Evolutionary conservation across 2,113 vertebrate genomes (phyloP).

Genomic region (Myxocyprinus asiaticus): DNA sequence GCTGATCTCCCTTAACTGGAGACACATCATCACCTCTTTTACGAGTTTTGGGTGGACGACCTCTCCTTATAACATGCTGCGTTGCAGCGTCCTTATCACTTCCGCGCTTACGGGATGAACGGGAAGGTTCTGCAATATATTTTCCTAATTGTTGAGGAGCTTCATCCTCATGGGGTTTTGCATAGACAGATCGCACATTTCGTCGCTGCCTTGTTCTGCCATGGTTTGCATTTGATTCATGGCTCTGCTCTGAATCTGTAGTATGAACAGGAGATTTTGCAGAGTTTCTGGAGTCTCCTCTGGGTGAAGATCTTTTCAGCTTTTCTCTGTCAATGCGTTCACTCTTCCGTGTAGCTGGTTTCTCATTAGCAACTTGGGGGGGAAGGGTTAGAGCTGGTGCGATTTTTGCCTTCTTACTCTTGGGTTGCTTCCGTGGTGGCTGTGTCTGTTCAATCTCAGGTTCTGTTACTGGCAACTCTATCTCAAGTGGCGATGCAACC

Average conservation of each 20-base stretch:
- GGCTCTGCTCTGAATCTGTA: conserved; percentile 77
- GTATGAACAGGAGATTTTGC: conserved; percentile 85
- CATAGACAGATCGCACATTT: conserved; percentile 93
- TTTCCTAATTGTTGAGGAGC: conserved; percentile 76
- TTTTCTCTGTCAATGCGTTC: conserved; percentile 95
- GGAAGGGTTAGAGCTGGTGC: conserved; percentile 72
- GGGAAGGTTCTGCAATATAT: conserved; percentile 79
- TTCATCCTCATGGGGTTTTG: conserved; percentile 86
- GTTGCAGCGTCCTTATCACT: conserved; percentile 81
- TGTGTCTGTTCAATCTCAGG: conserved; percentile 75
- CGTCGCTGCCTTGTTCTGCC: conserved; percentile 86
- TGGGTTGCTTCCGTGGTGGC: conserved; percentile 84
- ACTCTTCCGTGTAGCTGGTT: conserved; percentile 90
- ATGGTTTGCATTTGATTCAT: conserved; percentile 82
- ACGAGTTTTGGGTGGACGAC: conserved; percentile 89
- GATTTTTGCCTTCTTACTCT: conserved; percentile 87
- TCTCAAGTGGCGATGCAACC: conserved; percentile 70
- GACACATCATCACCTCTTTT: conserved; percentile 83
- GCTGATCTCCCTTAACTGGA: conserved; percentile 75
- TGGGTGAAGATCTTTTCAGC: conserved; percentile 79
- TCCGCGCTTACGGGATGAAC: conserved; percentile 86
- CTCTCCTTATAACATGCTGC: conserved; percentile 81
- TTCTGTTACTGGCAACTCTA: conserved; percentile 70
- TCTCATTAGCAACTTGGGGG: conserved; percentile 69
- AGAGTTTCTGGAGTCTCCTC: conserved; percentile 71